phyloP scores from a whole-genome alignment of 2,888 invertebrate genomes.

The Phortica magna region DNA sequence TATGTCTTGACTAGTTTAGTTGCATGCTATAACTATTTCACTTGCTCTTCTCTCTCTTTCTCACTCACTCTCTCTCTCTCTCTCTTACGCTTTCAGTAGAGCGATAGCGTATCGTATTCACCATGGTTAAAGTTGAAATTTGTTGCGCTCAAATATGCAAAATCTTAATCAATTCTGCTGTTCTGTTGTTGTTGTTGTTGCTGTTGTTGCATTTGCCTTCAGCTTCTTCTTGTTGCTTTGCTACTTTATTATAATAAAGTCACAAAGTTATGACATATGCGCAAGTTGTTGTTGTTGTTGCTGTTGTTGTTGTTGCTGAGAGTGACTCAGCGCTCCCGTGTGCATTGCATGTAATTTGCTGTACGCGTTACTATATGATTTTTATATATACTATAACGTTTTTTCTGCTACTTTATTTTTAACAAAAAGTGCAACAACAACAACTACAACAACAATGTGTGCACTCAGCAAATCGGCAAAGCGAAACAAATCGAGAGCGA shows the following conservation, averaged over 20 bases:
- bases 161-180: slow-evolving; percentile 3
- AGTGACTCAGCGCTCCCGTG: neutral
- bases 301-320: neutral
- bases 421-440: neutral
- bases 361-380: neutral
- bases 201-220: neutral
- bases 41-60: no score
- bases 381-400: no score
- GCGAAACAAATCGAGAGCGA: neutral
- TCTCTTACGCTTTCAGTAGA: no score
- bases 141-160: neutral
- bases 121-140: neutral
- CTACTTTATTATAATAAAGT: neutral
- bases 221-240: no score
- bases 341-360: slow-evolving; percentile 13
- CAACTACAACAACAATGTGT: slow-evolving; percentile 11
- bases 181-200: no score
- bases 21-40: no score
- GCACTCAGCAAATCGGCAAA: slow-evolving; percentile 10
- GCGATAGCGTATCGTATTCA: no score
- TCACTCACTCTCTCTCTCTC: no score
- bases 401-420: neutral
- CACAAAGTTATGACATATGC: neutral
- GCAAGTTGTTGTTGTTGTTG: neutral
- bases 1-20: no score